phyloP scores from a whole-genome alignment of 2,888 invertebrate species.

The Ormyrus labotus region DNA sequence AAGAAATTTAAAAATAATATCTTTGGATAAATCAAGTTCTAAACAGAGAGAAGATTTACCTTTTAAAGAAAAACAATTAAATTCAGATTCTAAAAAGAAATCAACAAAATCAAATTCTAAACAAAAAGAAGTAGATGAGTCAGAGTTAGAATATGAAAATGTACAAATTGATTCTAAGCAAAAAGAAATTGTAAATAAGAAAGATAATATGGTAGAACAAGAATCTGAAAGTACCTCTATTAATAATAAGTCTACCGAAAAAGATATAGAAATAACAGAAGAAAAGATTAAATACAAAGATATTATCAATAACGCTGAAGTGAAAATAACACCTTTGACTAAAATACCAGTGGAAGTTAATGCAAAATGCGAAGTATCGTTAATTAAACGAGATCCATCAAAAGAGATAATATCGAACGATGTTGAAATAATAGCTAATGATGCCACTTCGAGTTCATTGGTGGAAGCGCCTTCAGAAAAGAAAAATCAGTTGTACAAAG shows the following conservation, averaged over 20 bases:
- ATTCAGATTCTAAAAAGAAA: conserved; percentile 16
- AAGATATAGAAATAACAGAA: not conserved
- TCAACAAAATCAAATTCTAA: conserved; percentile 3
- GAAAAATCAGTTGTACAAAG: conserved; percentile 6
- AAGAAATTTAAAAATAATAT: conserved; percentile 28
- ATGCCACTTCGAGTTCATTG: not conserved
- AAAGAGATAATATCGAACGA: too few species aligned
- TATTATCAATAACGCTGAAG: too few species aligned
- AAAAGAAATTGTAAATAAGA: conserved; percentile 7
- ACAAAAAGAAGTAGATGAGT: not conserved
- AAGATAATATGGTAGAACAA: not conserved
- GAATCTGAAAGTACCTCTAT: not conserved
- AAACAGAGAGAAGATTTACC: conserved; percentile 19
- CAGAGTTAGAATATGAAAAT: too few species aligned
- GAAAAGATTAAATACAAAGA: too few species aligned
- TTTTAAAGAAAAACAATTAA: conserved; percentile 5
- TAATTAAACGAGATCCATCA: too few species aligned
- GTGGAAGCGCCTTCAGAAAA: conserved; percentile 31
- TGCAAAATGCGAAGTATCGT: too few species aligned
- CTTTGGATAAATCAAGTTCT: conserved; percentile 12
- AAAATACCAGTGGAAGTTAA: too few species aligned
- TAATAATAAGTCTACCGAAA: conserved; percentile 11
- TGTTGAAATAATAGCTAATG: not conserved
- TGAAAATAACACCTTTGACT: too few species aligned
- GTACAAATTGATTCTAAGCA: not conserved